Conservation (phyloP, 2,797 vertebrate species). For the Halcyon smyrnensis region DNA sequence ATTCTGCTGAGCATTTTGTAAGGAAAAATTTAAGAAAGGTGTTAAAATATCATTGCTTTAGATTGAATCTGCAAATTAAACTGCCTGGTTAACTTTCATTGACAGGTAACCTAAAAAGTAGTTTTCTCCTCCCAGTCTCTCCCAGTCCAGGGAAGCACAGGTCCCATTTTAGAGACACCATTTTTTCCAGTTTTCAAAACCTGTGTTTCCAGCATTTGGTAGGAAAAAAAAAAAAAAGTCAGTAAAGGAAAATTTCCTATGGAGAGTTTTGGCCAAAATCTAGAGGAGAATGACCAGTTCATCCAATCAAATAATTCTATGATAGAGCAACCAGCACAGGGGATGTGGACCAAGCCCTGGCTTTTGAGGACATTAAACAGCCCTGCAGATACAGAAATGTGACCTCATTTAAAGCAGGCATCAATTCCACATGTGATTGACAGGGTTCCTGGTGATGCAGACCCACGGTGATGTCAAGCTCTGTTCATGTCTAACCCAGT, state of each 20-base stretch:
- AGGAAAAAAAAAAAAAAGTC: not conserved
- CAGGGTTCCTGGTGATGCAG: not conserved
- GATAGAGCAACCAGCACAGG: not conserved
- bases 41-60: not conserved
- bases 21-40: not conserved
- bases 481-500: not conserved
- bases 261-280: not conserved
- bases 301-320: not conserved
- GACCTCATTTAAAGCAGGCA: not conserved
- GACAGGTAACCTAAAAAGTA: not conserved
- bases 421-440: not conserved
- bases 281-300: not conserved
- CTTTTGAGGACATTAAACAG: not conserved
- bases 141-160: not conserved
- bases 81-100: not conserved
- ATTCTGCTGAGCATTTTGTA: not conserved
- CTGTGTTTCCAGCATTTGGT: fast-evolving
- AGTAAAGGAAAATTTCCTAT: not conserved
- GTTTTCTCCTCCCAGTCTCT: not conserved
- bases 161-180: not conserved
- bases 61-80: not conserved
- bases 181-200: not conserved
- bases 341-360: not conserved
- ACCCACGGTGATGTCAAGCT: not conserved
- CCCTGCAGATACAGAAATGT: not conserved